Evolutionary conservation across 1,140 invertebrate species (phyloP), one percentile per base, ranked within the genome.

Genomic region (Varroa destructor): DNA sequence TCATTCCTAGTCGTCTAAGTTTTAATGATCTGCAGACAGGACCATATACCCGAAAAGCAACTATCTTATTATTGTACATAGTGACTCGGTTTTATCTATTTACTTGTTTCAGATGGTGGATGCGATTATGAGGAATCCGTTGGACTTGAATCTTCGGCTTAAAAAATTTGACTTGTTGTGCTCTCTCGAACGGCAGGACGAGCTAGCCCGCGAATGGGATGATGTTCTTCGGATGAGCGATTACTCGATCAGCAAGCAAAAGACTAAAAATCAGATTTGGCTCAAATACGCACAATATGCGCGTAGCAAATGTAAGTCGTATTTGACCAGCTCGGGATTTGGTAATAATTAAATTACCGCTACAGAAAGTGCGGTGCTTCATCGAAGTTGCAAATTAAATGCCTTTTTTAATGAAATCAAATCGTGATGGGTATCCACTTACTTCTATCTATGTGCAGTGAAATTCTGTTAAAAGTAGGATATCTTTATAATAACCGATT

Each of bases 241-340:
- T 40, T 67, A 67, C 61, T 67, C 61, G 2, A 67, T 67, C 12
- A 46, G 46, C 12, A 40, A 46, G 5, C 61, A 40, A 40, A 37
- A 67, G 40, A 14, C 46, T 12, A 67, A 67, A 37, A 67, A 67
- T 67, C 40, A 12, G 12, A 25, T 67, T 40, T 67, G 61, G 61
- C 37, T 67, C 40, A 67, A 67, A 67, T 67, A 67, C 36, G 61
- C 61, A 46, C 61, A 67, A 46, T 67, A 67, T 67, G 61, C 61
- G 10, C 10, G 61, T 12, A 67, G 61, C 37, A 67, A 67, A 67
- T 67, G 61, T 67, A 40, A 67, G 61, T 67, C 8, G 12, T 37
- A 12, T 5, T 58, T 12, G 25, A 25, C 25, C 57, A 58, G 57
- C 61, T 8, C 46, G 46, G 4, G 46, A 25, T 51, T 3, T 51